Percentiles rank a stretch among this genome's conserved stretches.
phyloP scores from a whole-genome alignment of 2,797 vertebrate species.

The Vespertilio murinus region DNA sequence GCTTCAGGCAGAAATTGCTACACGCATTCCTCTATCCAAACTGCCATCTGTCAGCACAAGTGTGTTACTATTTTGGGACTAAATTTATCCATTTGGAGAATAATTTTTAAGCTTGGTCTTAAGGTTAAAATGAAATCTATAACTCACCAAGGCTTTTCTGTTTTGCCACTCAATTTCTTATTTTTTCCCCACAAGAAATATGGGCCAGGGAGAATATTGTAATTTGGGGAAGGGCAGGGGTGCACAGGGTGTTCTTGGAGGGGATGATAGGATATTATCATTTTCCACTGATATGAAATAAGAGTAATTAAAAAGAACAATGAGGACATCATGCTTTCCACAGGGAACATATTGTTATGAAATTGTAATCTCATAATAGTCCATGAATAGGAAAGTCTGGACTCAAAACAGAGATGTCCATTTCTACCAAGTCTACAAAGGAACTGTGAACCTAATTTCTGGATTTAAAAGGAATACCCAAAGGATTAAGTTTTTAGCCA shows the following conservation, averaged over 20 bases:
- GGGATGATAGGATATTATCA: not conserved
- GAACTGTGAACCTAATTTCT: not conserved
- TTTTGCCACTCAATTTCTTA: not conserved
- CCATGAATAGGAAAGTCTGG: not conserved
- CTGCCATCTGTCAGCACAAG: conserved; percentile 63
- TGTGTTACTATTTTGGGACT: conserved; percentile 72
- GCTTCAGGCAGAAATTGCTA: conserved; percentile 37
- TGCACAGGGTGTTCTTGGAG: not conserved
- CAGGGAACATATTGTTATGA: not conserved
- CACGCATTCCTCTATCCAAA: conserved; percentile 17
- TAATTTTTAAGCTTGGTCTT: conserved; percentile 52
- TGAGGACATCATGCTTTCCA: not conserved
- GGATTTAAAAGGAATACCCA: not conserved
- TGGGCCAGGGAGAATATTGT: not conserved
- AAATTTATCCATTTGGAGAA: conserved; percentile 66
- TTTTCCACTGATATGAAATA: not conserved
- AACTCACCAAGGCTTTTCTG: conserved; percentile 15
- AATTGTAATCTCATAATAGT: not conserved
- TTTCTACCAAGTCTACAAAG: not conserved
- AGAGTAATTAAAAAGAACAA: not conserved
- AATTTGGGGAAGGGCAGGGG: not conserved
- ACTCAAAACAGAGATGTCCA: not conserved
- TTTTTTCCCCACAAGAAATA: not conserved
- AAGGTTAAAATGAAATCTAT: conserved; percentile 69
- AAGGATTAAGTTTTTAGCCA: not conserved